Conservation (phyloP, 2,113 vertebrate species). For the Dromaius novaehollandiae region DNA sequence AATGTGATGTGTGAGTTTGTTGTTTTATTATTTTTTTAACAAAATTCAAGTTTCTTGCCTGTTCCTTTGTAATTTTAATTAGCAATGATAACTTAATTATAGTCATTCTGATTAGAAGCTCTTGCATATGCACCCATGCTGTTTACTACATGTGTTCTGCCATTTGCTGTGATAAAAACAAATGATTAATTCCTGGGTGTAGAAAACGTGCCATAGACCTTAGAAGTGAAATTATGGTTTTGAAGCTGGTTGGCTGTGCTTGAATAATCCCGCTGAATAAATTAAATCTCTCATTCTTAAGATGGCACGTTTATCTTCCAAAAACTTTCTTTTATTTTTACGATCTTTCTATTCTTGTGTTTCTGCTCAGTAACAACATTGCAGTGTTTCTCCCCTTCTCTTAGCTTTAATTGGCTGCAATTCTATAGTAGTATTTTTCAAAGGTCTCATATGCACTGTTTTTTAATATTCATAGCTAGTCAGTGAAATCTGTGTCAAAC, state of each 20-base stretch:
- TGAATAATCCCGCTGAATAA: background rate
- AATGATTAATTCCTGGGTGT: background rate
- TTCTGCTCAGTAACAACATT: background rate
- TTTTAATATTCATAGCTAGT: background rate
- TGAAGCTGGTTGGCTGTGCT: background rate
- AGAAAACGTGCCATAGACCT: background rate
- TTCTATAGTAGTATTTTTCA: background rate
- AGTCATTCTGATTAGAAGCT: background rate
- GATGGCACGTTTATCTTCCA: background rate
- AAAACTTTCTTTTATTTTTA: background rate
- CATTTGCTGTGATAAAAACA: background rate
- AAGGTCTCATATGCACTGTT: background rate
- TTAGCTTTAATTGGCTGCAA: background rate
- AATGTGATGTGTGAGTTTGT: background rate
- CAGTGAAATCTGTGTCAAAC: background rate
- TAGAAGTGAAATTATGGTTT: background rate
- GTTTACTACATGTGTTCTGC: background rate
- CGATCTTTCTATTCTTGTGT: background rate
- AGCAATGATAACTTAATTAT: background rate
- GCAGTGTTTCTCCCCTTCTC: background rate
- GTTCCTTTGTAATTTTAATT: background rate
- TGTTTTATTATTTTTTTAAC: background rate
- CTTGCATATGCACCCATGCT: background rate
- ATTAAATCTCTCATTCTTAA: background rate
- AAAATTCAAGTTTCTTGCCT: background rate